Conservation (phyloP, 1,140 invertebrate species). For the Dinothrombium tinctorium region DNA sequence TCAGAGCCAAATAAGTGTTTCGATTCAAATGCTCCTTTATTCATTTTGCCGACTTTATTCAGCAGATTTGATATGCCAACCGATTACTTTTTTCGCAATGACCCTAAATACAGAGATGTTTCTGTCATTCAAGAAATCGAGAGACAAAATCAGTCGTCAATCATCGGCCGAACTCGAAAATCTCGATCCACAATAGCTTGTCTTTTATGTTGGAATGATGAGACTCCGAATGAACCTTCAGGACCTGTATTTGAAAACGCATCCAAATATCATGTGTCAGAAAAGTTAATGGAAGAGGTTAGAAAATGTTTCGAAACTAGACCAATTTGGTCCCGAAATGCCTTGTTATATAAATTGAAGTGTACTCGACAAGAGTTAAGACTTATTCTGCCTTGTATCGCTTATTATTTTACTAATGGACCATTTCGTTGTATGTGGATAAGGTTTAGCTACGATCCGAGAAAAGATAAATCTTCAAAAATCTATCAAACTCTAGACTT, state of each 20-base stretch:
- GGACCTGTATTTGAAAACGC: background rate
- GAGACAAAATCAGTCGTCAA: background rate
- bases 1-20: background rate
- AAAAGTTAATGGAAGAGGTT: slow-evolving; percentile 1
- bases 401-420: slow-evolving; percentile 59
- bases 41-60: slow-evolving; percentile 43
- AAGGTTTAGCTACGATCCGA: slow-evolving; percentile 22
- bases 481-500: slow-evolving; percentile 24
- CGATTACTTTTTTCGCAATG: slow-evolving; percentile 25
- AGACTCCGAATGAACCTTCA: slow-evolving; percentile 2
- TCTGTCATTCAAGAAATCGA: slow-evolving; percentile 1
- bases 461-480: slow-evolving; percentile 19
- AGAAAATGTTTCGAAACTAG: slow-evolving; percentile 35
- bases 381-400: slow-evolving; percentile 47
- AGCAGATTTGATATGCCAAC: slow-evolving; percentile 40
- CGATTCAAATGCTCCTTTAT: slow-evolving; percentile 5
- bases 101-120: slow-evolving; percentile 14
- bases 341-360: slow-evolving; percentile 34
- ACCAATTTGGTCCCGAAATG: slow-evolving; percentile 61
- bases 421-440: slow-evolving; percentile 35
- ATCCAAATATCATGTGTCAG: background rate
- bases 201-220: slow-evolving; percentile 7
- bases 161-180: slow-evolving; percentile 8
- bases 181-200: background rate
- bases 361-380: slow-evolving; percentile 36